Percentiles rank a stretch among this genome's conserved stretches.
Evolutionary conservation across 2,797 vertebrate genomes (phyloP).

Genomic region (Meriones psammophilus): DNA sequence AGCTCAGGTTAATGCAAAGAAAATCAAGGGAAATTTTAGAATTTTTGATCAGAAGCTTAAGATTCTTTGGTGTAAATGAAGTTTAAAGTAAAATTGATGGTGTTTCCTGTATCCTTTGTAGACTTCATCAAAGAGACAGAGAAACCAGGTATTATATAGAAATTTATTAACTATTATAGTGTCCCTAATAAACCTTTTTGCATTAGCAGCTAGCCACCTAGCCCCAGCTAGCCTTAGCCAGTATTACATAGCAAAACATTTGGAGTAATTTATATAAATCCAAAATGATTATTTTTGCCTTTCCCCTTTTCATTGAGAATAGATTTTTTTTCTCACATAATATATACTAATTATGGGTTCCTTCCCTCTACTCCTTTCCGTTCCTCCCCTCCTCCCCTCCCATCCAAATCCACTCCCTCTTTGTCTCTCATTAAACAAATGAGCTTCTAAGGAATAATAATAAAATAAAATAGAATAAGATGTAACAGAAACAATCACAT

Average conservation of each 20-base stretch:
- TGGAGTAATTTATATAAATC: not conserved
- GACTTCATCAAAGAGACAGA: not conserved
- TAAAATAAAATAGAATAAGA: not conserved
- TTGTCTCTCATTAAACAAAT: not conserved
- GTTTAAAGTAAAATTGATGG: not conserved
- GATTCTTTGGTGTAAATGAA: not conserved
- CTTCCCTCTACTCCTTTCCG: not conserved
- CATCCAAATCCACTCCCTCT: not conserved
- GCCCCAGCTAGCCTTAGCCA: not conserved
- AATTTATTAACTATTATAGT: not conserved
- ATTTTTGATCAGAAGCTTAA: constrained; percentile 25
- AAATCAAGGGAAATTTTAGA: constrained; percentile 47
- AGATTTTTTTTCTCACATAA: not conserved
- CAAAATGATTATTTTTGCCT: constrained; percentile 17
- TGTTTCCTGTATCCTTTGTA: not conserved
- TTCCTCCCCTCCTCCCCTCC: not conserved
- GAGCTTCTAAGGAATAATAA: not conserved
- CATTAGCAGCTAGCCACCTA: not conserved
- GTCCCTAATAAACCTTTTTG: not conserved
- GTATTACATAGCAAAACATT: constrained; percentile 46
- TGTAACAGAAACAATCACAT: not conserved
- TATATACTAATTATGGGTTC: not conserved
- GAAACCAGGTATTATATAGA: not conserved
- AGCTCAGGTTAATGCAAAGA: constrained; percentile 48
- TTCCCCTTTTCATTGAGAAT: not conserved